These are phyloP conservation scores for Agrypnia vestita DNA, from an alignment of 1,140 invertebrate species.

Conservation along the genomic window DNA sequence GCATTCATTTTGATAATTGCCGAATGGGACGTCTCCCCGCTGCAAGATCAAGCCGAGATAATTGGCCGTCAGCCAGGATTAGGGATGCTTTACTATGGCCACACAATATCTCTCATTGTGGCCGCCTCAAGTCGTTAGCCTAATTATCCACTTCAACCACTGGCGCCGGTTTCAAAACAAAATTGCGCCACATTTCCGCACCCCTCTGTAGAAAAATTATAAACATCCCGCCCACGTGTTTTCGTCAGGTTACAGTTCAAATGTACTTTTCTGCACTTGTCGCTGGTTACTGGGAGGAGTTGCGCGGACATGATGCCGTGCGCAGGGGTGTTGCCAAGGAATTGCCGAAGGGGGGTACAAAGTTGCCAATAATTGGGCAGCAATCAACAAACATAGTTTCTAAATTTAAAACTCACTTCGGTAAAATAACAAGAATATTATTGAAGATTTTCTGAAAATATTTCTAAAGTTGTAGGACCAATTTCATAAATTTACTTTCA, in stretches of 20 bases:
- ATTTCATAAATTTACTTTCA: too few relatives aligned
- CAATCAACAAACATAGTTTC: neutral
- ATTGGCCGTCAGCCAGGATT: conserved; percentile 24
- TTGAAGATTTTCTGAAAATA: too few relatives aligned
- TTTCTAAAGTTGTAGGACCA: too few relatives aligned
- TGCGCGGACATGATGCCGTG: neutral
- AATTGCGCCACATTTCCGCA: neutral
- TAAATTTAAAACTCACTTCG: neutral
- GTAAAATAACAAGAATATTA: too few relatives aligned
- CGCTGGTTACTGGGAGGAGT: neutral
- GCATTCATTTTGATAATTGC: neutral
- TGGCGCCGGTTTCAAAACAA: too few relatives aligned
- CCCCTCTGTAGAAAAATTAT: neutral
- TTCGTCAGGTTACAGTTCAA: neutral
- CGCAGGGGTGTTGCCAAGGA: conserved; percentile 15
- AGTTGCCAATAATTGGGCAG: neutral
- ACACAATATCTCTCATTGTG: conserved; percentile 37
- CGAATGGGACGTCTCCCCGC: neutral
- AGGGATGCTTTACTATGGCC: neutral
- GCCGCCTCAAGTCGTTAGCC: conserved; percentile 14
- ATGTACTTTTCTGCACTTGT: conserved; percentile 1
- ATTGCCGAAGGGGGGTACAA: neutral
- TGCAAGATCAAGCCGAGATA: conserved; percentile 18
- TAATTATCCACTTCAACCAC: conserved; percentile 30
- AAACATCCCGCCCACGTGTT: neutral